Conservation (phyloP, 2,888 invertebrate species). For the Plemyria rubiginata region DNA sequence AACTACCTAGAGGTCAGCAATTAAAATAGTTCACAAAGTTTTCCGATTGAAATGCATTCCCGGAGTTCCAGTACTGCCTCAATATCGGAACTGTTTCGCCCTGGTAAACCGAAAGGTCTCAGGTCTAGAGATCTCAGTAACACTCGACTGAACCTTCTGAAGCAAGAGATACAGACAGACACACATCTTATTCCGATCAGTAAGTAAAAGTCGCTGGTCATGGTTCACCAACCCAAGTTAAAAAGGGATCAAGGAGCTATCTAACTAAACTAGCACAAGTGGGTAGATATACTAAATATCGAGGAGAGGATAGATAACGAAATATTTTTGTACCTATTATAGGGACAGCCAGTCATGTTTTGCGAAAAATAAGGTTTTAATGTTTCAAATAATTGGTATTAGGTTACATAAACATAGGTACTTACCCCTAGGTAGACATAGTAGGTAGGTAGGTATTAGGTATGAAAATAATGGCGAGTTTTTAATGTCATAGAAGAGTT, state of each 20-base stretch:
- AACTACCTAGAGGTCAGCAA: conserved; percentile 6
- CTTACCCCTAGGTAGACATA: no score
- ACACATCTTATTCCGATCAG: conserved; percentile 78
- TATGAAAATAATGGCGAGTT: background rate
- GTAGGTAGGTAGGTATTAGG: no score
- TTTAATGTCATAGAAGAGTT: conserved; percentile 58
- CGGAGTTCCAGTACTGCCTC: conserved; percentile 63
- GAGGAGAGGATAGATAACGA: no score
- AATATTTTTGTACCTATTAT: no score
- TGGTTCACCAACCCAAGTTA: background rate
- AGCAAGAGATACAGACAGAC: conserved; percentile 85
- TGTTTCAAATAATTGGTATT: no score
- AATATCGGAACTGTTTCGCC: conserved; percentile 73
- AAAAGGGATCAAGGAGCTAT: background rate
- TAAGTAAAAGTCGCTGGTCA: conserved; percentile 51
- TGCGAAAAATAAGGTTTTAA: no score
- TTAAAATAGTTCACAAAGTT: background rate
- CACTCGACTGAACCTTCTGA: conserved; percentile 82
- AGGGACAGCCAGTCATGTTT: no score
- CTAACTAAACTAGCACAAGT: no score
- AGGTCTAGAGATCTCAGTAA: conserved; percentile 67
- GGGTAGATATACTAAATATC: no score
- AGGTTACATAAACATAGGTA: no score
- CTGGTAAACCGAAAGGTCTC: conserved; percentile 66
- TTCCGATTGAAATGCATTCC: conserved; percentile 51